These are phyloP conservation scores for Platalea minor DNA, from an alignment of 2,797 vertebrate species.

Conservation along the genomic window DNA sequence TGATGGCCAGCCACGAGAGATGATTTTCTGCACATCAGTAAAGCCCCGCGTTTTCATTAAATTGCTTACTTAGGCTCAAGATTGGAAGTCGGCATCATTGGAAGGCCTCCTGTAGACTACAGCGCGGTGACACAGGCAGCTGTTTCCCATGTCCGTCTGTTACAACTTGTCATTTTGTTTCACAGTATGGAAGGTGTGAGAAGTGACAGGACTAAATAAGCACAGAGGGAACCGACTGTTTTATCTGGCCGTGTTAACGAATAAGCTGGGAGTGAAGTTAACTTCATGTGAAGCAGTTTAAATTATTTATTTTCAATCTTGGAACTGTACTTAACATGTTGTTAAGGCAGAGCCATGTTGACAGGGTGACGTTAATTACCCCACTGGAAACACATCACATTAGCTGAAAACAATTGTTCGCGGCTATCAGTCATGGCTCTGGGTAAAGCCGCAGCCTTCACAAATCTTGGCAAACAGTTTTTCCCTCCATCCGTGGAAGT, in stretches of 20 bases:
- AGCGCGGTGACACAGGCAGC: background rate
- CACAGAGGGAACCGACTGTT: background rate
- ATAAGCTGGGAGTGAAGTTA: slow-evolving; percentile 37
- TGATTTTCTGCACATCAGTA: background rate
- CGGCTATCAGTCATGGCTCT: background rate
- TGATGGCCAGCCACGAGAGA: background rate
- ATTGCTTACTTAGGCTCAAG: background rate
- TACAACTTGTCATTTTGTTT: slow-evolving; percentile 46
- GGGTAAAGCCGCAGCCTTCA: background rate
- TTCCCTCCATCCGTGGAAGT: background rate
- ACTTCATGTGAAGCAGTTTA: slow-evolving; percentile 18
- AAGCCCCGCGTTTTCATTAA: background rate
- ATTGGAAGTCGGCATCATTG: background rate
- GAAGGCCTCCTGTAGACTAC: background rate
- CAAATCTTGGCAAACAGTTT: background rate
- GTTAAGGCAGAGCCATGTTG: slow-evolving; percentile 26
- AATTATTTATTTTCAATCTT: slow-evolving; percentile 56
- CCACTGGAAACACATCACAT: slow-evolving; percentile 8
- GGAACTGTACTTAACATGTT: background rate
- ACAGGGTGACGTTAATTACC: slow-evolving; percentile 27
- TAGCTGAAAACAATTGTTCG: background rate
- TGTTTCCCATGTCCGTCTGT: slow-evolving; percentile 1
- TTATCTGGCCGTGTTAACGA: background rate
- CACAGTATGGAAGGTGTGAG: slow-evolving; percentile 11
- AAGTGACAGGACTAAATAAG: slow-evolving; percentile 47